A percentile compares a stretch with the other conserved stretches of the same genome.
Conservation (phyloP, 37 sponge, comb jelly and placozoan genomes). For the Oscarella lobularis region DNA sequence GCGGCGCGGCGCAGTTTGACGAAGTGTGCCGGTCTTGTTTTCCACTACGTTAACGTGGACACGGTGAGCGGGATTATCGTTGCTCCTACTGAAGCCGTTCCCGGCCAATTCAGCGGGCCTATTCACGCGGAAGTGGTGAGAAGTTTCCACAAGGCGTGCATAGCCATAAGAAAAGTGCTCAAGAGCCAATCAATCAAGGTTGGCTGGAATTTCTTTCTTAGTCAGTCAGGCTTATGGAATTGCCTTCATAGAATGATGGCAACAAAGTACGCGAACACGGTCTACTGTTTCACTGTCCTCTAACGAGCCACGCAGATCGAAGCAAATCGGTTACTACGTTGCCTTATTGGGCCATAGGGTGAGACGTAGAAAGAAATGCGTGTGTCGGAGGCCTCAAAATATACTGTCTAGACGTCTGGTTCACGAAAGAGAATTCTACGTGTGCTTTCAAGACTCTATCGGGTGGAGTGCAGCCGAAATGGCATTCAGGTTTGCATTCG, state of each 20-base stretch:
- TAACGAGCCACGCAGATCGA: neutral
- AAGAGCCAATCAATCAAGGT: neutral
- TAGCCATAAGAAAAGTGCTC: neutral
- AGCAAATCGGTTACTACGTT: neutral
- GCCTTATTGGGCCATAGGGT: conserved; percentile 2
- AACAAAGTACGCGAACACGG: conserved; percentile 1
- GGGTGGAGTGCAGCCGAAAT: neutral
- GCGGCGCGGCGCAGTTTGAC: neutral
- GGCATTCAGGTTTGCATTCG: neutral
- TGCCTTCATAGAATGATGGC: too few relatives aligned
- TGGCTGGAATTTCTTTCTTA: too few relatives aligned
- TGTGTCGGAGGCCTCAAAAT: neutral
- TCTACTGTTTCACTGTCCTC: neutral
- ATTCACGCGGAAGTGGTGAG: neutral
- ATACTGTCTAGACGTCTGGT: neutral
- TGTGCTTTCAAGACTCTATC: conserved; percentile 1
- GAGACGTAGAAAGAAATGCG: neutral
- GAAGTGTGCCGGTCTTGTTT: neutral
- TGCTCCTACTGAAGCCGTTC: neutral
- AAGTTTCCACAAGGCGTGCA: neutral
- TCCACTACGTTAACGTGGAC: neutral
- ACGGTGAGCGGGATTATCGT: neutral
- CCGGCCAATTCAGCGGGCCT: neutral
- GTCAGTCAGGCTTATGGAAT: too few relatives aligned
- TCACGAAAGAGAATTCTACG: neutral